Evolutionary conservation across 2,113 vertebrate species (phyloP), one percentile per base, ranked within the genome.

Genomic region (Psettodes erumei): DNA sequence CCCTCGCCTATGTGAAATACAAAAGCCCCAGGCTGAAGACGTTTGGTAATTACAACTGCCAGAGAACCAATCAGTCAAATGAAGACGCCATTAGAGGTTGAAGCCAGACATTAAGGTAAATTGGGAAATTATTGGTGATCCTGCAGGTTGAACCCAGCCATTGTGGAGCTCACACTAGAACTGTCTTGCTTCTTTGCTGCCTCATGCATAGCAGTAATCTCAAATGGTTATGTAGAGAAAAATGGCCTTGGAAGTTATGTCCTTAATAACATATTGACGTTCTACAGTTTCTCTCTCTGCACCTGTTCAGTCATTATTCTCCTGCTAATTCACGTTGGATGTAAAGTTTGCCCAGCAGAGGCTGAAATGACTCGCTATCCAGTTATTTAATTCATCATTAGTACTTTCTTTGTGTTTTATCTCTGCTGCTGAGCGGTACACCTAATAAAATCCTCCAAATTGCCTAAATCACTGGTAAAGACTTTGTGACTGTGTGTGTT

Each of bases 1-100:
- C 83, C 80, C 69, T 83, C 32, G 59, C 67, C 70, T 50, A 71
- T 66, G 84, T 66, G 78, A 80, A 78, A 84, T 59, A 43, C 66
- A 78, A 83, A 81, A 67, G 18, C 79, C 70, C 42, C 59, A 56
- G 84, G 77, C 84, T 85, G 81, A 86, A 83, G 87, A 88, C 81
- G 40, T 75, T 72, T 48, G 73, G 87, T 89, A 92, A 92, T 93
- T 92, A 92, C 88, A 83, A 71, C 86, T 72, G 85, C 78, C 88
- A 82, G 65, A 37, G 64, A 67, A 50, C 77, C 89, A 84, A 85
- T 86, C 91, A 91, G 85, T 93, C 86, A 85, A 82, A 81, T 47
- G 78, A 88, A 88, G 60, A 59, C 63, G 51, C 81, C 85, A 79
- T 89, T 83, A 87, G 59, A 81, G 74, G 82, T 56, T 80, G 78